Conservation (phyloP, 2,113 vertebrate genomes). For the Elgaria multicarinata region DNA sequence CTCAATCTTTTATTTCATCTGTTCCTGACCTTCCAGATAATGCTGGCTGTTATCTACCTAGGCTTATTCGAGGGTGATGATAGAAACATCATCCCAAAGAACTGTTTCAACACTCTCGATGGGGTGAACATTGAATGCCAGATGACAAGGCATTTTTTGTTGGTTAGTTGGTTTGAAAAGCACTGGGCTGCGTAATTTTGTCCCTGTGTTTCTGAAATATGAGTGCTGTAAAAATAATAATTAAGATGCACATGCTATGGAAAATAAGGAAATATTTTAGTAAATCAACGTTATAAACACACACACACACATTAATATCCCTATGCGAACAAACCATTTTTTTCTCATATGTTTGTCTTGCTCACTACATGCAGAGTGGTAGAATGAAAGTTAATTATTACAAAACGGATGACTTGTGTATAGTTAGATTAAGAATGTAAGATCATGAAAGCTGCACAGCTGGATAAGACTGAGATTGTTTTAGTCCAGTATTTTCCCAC, state of each 20-base stretch:
- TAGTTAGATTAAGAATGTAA: too few species aligned
- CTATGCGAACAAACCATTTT: neutral
- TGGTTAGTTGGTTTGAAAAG: neutral
- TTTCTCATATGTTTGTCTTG: neutral
- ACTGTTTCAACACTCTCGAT: constrained; percentile 2
- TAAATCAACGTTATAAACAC: neutral
- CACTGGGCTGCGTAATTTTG: neutral
- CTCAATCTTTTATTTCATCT: constrained; percentile 56
- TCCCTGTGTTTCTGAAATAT: neutral
- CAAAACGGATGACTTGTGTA: neutral
- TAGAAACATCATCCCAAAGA: constrained; percentile 13
- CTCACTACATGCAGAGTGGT: neutral
- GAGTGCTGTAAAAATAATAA: neutral
- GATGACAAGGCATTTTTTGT: constrained; percentile 20
- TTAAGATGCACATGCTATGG: neutral
- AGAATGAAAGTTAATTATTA: neutral
- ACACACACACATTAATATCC: neutral
- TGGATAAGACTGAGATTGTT: too few species aligned
- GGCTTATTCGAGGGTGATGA: constrained; percentile 22
- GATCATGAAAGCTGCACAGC: too few species aligned
- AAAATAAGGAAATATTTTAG: neutral
- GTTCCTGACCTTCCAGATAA: constrained; percentile 19
- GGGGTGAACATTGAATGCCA: constrained; percentile 22
- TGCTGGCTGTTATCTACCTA: constrained; percentile 35
- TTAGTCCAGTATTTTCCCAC: too few species aligned